These are phyloP conservation scores for Rhabditoides inermis DNA, from an alignment of 2,888 invertebrate species.

Conservation along the genomic window DNA sequence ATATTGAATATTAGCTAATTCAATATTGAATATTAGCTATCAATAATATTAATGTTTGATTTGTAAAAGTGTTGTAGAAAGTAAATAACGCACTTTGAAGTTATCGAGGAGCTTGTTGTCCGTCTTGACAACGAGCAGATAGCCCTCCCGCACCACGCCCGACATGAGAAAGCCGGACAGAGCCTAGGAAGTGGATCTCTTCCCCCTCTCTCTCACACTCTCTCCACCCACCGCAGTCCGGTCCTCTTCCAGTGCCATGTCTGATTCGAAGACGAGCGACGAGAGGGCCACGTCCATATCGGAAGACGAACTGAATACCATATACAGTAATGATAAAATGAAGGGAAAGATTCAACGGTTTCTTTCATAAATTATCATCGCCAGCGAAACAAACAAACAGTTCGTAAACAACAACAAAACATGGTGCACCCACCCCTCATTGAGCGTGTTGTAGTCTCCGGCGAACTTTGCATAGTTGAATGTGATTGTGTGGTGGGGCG, in stretches of 20 bases:
- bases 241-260: slow-evolving; percentile 42
- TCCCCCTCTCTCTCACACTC: neutral
- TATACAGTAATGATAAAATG: neutral
- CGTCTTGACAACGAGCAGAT: slow-evolving; percentile 31
- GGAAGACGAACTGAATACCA: slow-evolving; percentile 11
- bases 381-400: slow-evolving; percentile 56
- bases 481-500: slow-evolving; percentile 75
- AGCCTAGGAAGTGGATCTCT: neutral
- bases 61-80: too few relatives aligned
- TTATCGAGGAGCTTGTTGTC: slow-evolving; percentile 40
- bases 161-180: slow-evolving; percentile 12
- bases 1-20: too few relatives aligned
- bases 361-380: slow-evolving; percentile 2
- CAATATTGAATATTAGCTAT: too few relatives aligned
- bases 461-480: slow-evolving; percentile 84
- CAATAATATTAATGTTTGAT: too few relatives aligned
- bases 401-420: too few relatives aligned
- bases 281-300: slow-evolving; percentile 28
- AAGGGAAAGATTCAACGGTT: slow-evolving; percentile 1
- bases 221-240: slow-evolving; percentile 14
- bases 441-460: slow-evolving; percentile 63
- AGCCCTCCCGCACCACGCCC: slow-evolving; percentile 33
- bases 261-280: slow-evolving; percentile 41
- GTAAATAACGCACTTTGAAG: slow-evolving; percentile 22
- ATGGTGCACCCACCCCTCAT: slow-evolving; percentile 7